Percentiles rank a stretch among this genome's conserved stretches.
phyloP scores from a whole-genome alignment of 1,140 invertebrate genomes.

The Mizuhopecten yessoensis region DNA sequence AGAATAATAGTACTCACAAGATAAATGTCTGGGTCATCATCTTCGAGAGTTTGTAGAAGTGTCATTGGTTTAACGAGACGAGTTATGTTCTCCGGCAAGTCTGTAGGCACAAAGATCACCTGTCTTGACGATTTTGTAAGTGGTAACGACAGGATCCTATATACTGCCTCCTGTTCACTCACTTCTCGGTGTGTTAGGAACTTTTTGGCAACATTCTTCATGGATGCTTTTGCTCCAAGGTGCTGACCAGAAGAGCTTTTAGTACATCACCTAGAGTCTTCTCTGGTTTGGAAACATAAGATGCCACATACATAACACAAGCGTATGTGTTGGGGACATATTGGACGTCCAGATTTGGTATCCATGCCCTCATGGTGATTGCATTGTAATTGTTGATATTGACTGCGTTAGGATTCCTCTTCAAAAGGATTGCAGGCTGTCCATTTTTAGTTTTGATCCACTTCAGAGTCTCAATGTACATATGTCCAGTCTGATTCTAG shows the following conservation, averaged over 20 bases:
- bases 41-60: not conserved
- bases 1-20: no score
- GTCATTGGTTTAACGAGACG: conserved; percentile 48
- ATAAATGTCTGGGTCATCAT: no score
- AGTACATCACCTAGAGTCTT: conserved; percentile 45
- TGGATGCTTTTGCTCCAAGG: conserved; percentile 46
- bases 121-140: conserved; percentile 48
- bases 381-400: conserved; percentile 46
- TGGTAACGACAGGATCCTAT: conserved; percentile 45
- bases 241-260: no score
- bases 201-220: conserved; percentile 50
- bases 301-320: conserved; percentile 55
- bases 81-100: conserved; percentile 44
- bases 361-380: conserved; percentile 51
- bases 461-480: conserved; percentile 43
- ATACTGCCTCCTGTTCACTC: conserved; percentile 55
- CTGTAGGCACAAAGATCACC: conserved; percentile 45
- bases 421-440: conserved; percentile 50
- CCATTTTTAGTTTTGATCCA: conserved; percentile 35
- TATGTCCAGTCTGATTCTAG: conserved; percentile 36
- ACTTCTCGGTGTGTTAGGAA: conserved; percentile 60
- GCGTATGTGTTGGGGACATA: conserved; percentile 58
- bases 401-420: conserved; percentile 43
- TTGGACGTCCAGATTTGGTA: conserved; percentile 61
- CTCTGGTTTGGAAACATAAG: conserved; percentile 51